Evolutionary conservation across 1,140 invertebrate genomes (phyloP), one percentile per base, ranked within the genome.

Genomic region (Drosophila mojavensis): DNA sequence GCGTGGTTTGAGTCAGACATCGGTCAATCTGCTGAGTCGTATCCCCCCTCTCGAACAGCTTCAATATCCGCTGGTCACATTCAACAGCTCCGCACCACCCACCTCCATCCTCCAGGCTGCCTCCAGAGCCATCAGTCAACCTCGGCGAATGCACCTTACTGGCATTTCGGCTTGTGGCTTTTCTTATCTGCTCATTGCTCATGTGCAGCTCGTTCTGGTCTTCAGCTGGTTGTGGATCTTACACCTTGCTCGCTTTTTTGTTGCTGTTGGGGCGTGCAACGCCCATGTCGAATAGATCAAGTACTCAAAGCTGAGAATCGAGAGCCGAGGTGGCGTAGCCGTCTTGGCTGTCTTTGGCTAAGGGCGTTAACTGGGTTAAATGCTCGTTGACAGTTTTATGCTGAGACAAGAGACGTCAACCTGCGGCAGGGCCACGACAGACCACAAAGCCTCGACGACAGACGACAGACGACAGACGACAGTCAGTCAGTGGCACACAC

Each of bases 331-430:
- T 13, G 41, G 47, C 45, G 56, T 30, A 51, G 75, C 30, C 39
- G 65, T 28, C 28, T 28, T 28, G 28, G 5, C 66, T 70, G 69
- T 75, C 78, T 76, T 69, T 67, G 78, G 70, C 33, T 81, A 79
- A 88, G 83, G 83, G 83, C 83, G 79, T 78, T 88, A 88, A 88
- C 83, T 88, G 83, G 83, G 83, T 88, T 88, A 88, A 88, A 83
- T 64, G 77, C 83, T 88, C 73, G 84, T 88, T 88, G 83, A 89
- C 83, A 89, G 77, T 88, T 81, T 79, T 86, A 86, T 86, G 82
- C 79, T 68, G 65, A 66, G 64, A 63, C 67, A 54, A 71, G 51
- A 59, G 55, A 79, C 68, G 41, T 68, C 70, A 50, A 51, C 43
- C 9, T 36, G 51, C 13, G 67, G 36, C 55, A 30, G 43, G 45